Conservation (phyloP, 2,113 vertebrate genomes). For the Lamprotornis superbus region DNA sequence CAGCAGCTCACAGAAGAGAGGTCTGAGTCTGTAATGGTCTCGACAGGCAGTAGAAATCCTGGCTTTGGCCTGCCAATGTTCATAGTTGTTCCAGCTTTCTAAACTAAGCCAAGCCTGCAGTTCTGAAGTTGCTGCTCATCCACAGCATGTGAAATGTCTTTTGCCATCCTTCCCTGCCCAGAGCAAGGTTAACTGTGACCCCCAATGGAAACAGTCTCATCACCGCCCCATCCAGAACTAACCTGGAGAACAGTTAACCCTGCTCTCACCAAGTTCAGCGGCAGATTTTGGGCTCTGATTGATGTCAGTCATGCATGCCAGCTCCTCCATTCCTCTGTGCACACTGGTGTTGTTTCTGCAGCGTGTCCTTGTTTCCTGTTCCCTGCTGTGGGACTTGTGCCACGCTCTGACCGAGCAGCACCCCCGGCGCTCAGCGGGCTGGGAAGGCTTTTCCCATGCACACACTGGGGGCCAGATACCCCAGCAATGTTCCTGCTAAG, state of each 20-base stretch:
- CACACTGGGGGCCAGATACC: neutral
- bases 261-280: neutral
- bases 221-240: neutral
- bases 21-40: neutral
- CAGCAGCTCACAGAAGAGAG: neutral
- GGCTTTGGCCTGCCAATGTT: neutral
- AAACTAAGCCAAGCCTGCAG: neutral
- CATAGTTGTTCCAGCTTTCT: neutral
- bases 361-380: neutral
- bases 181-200: neutral
- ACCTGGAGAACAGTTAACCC: neutral
- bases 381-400: neutral
- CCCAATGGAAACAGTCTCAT: neutral
- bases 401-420: neutral
- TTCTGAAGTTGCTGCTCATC: neutral
- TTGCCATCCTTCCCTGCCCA: neutral
- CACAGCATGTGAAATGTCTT: neutral
- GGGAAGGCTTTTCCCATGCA: neutral
- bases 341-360: neutral
- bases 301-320: neutral
- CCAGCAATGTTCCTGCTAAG: neutral
- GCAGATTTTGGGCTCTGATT: neutral
- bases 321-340: fast-evolving
- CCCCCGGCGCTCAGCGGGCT: fast-evolving
- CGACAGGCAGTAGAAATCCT: neutral